Base-by-base conservation (phyloP, 2,113 vertebrate genomes). In the Chelonoidis abingdonii region DNA sequence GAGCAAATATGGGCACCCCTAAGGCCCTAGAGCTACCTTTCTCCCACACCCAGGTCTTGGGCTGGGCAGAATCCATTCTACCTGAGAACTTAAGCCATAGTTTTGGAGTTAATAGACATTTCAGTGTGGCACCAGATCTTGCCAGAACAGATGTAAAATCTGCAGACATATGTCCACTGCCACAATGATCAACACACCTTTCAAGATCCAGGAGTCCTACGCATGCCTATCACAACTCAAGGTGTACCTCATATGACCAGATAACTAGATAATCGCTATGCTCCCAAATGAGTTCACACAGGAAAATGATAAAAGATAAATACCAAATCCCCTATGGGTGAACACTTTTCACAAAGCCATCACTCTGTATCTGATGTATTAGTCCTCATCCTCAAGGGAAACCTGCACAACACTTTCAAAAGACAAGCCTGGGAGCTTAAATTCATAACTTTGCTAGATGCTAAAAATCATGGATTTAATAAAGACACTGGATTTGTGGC, bases 91-190 rank as follows among this genome's bases (percentile, higher is more conserved):
- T 78, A 80, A 88, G 53, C 10, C 1, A 1, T 1, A 25, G 38
- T 7, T 44, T 52, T 62, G 2, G 1, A n/a, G 17, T 47, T 25
- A 93, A 25, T 83, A 84, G 0, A 1, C 16, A 2, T 0, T 0
- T 10, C 2, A 5, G 52, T 72, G 84, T 62, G 29, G 29, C 59
- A 62, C 59, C 59, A 35, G 31, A 35, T 31, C 14, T 8, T 35
- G 16, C 14, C 31, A 35, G 62, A 35, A 65, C 10, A 87, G 84
- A 88, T 25, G 41, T 59, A 50, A 1, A 1, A 29, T 54, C 89
- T 82, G 8, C n/a, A 87, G 56, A 69, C 4, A 49, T n/a, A 65
- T 16, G 16, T 16, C 16, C 31, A 65, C 16, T 65, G 62, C 16
- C 31, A 65, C 16, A 65, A 35, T 19, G 62, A 65, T 65, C 62